Evolutionary conservation across 2,888 invertebrate genomes (phyloP).

Genomic region (Tenthredo mesomela): DNA sequence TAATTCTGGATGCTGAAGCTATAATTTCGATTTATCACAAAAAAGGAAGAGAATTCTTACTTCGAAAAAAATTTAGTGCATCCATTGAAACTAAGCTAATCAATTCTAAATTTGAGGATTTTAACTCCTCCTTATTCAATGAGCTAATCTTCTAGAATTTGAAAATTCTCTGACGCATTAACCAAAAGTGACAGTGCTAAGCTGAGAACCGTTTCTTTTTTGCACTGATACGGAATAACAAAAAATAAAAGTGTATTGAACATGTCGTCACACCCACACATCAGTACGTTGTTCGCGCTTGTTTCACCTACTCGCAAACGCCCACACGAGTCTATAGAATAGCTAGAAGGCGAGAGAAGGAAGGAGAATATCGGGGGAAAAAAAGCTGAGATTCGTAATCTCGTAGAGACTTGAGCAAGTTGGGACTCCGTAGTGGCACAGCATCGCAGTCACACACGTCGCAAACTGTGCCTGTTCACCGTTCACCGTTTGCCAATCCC

Average conservation of each 20-base stretch:
- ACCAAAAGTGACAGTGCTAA: not conserved
- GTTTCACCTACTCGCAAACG: conserved; percentile 1
- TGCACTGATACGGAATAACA: not conserved
- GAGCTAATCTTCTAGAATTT: not conserved
- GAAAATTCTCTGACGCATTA: not conserved
- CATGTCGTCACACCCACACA: not conserved
- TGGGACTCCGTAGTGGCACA: conserved; percentile 29
- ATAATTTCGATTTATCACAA: not conserved
- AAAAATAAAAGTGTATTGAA: not conserved
- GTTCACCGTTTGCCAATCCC: conserved; percentile 10
- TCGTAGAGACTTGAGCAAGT: conserved; percentile 34
- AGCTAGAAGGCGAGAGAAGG: not conserved
- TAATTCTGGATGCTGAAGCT: not conserved
- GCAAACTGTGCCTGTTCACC: conserved; percentile 25
- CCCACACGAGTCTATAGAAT: conserved; percentile 4
- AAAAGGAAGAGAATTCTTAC: not conserved
- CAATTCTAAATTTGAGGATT: not conserved
- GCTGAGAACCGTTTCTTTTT: not conserved
- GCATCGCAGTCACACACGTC: conserved; percentile 26
- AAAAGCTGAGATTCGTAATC: conserved; percentile 26
- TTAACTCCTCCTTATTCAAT: not conserved
- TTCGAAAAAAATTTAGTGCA: not conserved
- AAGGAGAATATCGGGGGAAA: conserved; percentile 9
- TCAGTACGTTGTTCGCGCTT: not conserved
- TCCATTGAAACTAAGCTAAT: not conserved